A percentile compares a stretch with the other conserved stretches of the same genome.
Conservation (phyloP, 2,888 invertebrate species). For the Teleogryllus oceanicus region DNA sequence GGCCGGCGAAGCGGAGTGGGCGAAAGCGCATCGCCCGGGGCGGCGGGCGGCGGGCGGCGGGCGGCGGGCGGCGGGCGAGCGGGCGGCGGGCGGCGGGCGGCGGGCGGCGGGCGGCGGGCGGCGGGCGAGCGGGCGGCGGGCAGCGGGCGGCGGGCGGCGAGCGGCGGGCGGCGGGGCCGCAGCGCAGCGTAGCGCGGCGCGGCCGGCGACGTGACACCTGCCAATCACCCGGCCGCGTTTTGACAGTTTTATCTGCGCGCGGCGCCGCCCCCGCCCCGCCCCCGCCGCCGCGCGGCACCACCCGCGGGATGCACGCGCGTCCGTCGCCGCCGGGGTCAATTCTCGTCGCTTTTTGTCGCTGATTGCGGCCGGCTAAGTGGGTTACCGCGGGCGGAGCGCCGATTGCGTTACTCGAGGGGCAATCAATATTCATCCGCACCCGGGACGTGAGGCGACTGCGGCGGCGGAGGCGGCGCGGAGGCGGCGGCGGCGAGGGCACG, state of each 20-base stretch:
- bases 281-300: not conserved
- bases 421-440: conserved; percentile 18
- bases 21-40: not conserved
- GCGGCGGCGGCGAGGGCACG: not conserved
- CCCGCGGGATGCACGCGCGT: not conserved
- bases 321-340: conserved; percentile 18
- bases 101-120: not conserved
- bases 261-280: not conserved
- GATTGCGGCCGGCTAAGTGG: conserved; percentile 18
- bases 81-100: not conserved
- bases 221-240: not conserved
- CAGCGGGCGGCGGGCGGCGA: not conserved
- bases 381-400: not conserved
- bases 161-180: not conserved
- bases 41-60: not conserved
- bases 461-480: not conserved
- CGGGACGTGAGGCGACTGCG: conserved; percentile 9
- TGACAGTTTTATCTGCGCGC: not conserved
- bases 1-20: not conserved
- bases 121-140: not conserved
- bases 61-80: not conserved
- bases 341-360: conserved; percentile 18
- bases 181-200: not conserved
- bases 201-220: conserved; percentile 1
- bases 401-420: not conserved